phyloP scores from a whole-genome alignment of 2,888 invertebrate species.

The Cerceris rybyensis region DNA sequence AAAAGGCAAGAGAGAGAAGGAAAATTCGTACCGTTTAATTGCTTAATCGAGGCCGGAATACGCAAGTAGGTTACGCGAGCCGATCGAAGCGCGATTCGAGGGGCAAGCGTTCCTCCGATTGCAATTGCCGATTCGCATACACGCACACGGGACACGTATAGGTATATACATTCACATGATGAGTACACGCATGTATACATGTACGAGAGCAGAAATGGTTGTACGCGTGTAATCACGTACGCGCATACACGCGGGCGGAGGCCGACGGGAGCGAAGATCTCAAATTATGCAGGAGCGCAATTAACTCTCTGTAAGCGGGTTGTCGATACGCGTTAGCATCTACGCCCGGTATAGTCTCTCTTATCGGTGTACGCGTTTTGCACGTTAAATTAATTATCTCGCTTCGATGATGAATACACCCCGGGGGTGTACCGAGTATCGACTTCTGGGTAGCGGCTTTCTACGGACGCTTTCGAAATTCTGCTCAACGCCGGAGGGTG shows the following conservation, averaged over 20 bases:
- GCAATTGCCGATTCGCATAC: conserved; percentile 32
- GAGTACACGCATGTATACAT: neutral
- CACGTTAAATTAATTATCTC: conserved; percentile 49
- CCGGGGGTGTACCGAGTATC: conserved; percentile 5
- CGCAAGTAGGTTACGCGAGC: conserved; percentile 11
- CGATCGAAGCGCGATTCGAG: conserved; percentile 29
- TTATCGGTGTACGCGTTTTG: conserved; percentile 34
- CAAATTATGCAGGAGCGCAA: conserved; percentile 58
- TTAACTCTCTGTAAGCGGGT: conserved; percentile 57
- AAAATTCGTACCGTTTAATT: conserved; percentile 20
- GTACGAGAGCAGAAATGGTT: neutral
- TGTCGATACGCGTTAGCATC: conserved; percentile 54
- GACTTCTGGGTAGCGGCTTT: no score
- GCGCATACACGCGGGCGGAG: neutral
- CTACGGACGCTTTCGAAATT: no score
- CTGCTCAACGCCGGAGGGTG: no score
- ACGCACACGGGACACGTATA: neutral
- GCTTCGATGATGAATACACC: conserved; percentile 23
- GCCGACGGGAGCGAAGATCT: conserved; percentile 46
- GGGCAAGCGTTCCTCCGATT: conserved; percentile 10
- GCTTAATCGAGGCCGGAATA: conserved; percentile 18
- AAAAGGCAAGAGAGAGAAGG: neutral
- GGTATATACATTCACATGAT: neutral
- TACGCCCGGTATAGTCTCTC: conserved; percentile 18
- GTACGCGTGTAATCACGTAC: no score